Percentiles rank a stretch among this genome's conserved stretches.
These are phyloP conservation scores for Drosophila nr. fundita DNA, from an alignment of 2,888 invertebrate genomes.

Conservation along the genomic window DNA sequence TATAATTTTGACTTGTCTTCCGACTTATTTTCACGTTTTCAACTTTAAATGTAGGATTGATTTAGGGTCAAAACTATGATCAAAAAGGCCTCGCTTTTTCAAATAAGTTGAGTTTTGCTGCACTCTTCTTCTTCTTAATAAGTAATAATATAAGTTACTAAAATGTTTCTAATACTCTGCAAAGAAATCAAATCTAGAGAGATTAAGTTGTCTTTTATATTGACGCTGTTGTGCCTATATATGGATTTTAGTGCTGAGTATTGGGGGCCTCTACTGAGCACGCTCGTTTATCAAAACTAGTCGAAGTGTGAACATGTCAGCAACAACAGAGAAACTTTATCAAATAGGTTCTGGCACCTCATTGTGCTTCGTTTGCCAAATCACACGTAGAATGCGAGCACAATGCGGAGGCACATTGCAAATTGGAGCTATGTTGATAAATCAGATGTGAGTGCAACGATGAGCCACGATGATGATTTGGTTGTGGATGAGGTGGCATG, in stretches of 20 bases:
- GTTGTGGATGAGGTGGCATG: neutral
- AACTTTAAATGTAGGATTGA: no score
- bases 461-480: constrained; percentile 1
- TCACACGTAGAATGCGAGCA: constrained; percentile 3
- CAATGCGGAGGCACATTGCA: constrained; percentile 14
- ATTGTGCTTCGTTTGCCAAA: constrained; percentile 44
- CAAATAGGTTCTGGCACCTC: neutral
- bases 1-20: no score
- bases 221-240: neutral
- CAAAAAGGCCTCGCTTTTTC: no score
- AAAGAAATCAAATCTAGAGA: neutral
- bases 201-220: neutral
- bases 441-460: constrained; percentile 50
- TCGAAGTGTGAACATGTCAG: neutral
- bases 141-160: neutral
- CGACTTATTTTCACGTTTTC: no score
- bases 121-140: neutral
- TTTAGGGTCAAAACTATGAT: no score
- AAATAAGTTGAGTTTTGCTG: no score
- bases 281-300: neutral
- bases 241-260: neutral
- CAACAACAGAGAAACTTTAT: neutral
- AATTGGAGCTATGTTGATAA: constrained; percentile 40
- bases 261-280: neutral
- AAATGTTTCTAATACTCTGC: neutral